Evolutionary conservation across 2,113 vertebrate genomes (phyloP).

Genomic region (Hydropotes inermis): DNA sequence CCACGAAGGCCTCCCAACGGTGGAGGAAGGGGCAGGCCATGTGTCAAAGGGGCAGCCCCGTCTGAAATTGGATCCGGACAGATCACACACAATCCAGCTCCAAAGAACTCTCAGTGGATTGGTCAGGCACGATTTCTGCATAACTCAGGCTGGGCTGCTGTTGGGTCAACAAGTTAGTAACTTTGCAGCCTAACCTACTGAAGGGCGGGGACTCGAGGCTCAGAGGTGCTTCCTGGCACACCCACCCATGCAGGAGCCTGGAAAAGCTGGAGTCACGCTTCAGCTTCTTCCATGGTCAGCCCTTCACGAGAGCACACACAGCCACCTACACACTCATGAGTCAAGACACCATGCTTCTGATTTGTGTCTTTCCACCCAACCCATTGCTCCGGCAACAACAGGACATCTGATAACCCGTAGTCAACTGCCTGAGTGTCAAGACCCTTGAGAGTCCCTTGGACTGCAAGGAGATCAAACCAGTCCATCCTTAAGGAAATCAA

Average conservation of each 20-base stretch:
- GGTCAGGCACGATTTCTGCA: neutral
- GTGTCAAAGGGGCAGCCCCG: neutral
- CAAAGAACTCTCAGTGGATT: accelerated
- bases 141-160: neutral
- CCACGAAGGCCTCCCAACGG: neutral
- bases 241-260: accelerated
- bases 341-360: neutral
- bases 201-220: neutral
- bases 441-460: neutral
- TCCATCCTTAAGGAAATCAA: neutral
- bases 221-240: neutral
- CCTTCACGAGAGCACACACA: neutral
- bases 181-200: neutral
- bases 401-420: accelerated
- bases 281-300: accelerated
- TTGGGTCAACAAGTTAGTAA: accelerated
- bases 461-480: neutral
- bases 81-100: neutral
- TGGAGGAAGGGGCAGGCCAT: neutral
- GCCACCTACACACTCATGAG: accelerated
- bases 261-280: neutral
- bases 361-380: neutral
- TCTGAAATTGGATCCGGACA: accelerated
- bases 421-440: neutral
- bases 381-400: accelerated